Percentiles rank a stretch among this genome's conserved stretches.
phyloP scores from a whole-genome alignment of 2,113 vertebrate genomes.

The Cottus gobio region DNA sequence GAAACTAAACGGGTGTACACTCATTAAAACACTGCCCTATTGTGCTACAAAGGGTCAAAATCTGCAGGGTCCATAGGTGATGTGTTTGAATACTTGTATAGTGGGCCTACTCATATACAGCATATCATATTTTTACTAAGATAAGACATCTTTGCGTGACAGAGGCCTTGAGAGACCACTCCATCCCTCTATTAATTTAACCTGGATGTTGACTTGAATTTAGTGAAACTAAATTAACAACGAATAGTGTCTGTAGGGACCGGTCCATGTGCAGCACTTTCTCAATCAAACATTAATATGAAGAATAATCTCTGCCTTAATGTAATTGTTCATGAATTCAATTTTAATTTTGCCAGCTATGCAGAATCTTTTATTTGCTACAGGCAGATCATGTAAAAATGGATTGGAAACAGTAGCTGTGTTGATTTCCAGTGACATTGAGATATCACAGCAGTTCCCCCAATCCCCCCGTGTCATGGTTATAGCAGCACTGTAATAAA shows the following conservation, averaged over 20 bases:
- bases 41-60: background rate
- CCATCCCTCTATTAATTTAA: background rate
- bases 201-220: background rate
- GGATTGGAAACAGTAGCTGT: constrained; percentile 16
- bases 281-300: constrained; percentile 25
- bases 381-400: constrained; percentile 12
- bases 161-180: background rate
- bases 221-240: background rate
- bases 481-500: constrained; percentile 16
- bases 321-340: constrained; percentile 40
- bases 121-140: background rate
- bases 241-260: background rate
- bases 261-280: background rate
- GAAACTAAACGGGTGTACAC: background rate
- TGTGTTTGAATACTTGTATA: background rate
- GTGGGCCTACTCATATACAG: background rate
- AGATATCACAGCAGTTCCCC: constrained; percentile 55
- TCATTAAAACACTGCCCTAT: too few relatives aligned
- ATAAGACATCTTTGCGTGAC: background rate
- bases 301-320: constrained; percentile 35
- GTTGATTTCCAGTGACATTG: constrained; percentile 41
- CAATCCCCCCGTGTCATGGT: constrained; percentile 31
- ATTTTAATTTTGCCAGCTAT: constrained; percentile 34
- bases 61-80: background rate
- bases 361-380: constrained; percentile 39